A percentile compares a stretch with the other conserved stretches of the same genome.
Conservation (phyloP, 2,888 invertebrate genomes). For the Onchidella celtica region DNA sequence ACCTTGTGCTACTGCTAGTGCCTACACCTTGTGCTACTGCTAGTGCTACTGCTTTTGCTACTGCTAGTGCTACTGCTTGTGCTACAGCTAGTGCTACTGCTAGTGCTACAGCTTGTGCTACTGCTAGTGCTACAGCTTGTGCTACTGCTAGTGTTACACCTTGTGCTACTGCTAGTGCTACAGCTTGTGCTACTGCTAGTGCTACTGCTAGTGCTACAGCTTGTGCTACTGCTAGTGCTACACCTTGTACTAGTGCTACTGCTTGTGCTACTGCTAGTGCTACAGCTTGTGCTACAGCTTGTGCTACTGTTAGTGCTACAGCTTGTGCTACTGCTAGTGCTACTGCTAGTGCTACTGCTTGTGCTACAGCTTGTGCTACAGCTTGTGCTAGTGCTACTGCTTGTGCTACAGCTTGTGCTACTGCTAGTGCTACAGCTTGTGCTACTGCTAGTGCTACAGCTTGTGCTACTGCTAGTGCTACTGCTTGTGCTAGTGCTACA, state of each 20-base stretch:
- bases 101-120: constrained; percentile 20
- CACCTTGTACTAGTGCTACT: constrained; percentile 21
- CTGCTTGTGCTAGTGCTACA: too few relatives aligned
- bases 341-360: neutral
- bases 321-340: neutral
- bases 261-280: too few relatives aligned
- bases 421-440: too few relatives aligned
- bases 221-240: constrained; percentile 15
- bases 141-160: constrained; percentile 21
- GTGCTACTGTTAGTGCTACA: too few relatives aligned
- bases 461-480: too few relatives aligned
- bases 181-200: constrained; percentile 32
- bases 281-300: too few relatives aligned
- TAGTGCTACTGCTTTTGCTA: constrained; percentile 12
- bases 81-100: constrained; percentile 26
- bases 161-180: constrained; percentile 28
- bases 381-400: too few relatives aligned
- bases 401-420: too few relatives aligned
- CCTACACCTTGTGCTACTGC: too few relatives aligned
- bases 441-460: too few relatives aligned
- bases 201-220: constrained; percentile 34
- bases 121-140: constrained; percentile 20
- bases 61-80: constrained; percentile 23
- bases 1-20: too few relatives aligned
- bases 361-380: too few relatives aligned